Base-by-base conservation (phyloP, 2,888 invertebrate genomes). In the Apantesis nais region DNA sequence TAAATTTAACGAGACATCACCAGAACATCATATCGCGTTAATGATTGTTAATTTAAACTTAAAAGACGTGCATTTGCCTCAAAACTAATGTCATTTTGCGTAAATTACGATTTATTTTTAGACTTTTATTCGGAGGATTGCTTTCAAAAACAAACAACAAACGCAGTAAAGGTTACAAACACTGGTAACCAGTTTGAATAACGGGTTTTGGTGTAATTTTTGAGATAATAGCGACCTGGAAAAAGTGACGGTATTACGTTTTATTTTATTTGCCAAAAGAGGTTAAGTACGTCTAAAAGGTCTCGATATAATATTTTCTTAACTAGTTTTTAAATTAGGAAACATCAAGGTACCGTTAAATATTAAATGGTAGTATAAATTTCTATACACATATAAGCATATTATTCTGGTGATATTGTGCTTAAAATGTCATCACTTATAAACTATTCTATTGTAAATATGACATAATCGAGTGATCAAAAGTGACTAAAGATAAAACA, bases 71-170 rank as follows among this genome's bases (percentile, higher is more conserved):
- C 70, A 22, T 58, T 67, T 68, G 11, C 58, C 58, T 70, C 68
- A 75, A 79, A 74, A 62, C 67, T 74, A 78, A 81, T 83, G 81
- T 79, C 63, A 66, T 84, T 85, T 83, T n/a, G n/a, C 22, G 83
- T 79, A 72, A 71, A 39, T 44, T 78, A 75, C 79, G n/a, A 83
- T 88, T 79, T 84, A 78, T 79, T 78, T 78, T 74, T 72, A 76
- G 74, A 72, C 72, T 79, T 85, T 86, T 82, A 86, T 86, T 87
- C 86, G 86, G 83, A 29, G 44, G 55, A 29, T 55, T 88, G 86
- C 86, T 80, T 85, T 86, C 89, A 88, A 92, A 92, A 91, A 91
- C 91, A 89, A 88, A 90, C 86, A 77, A 88, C 91, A 91, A 91
- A 92, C 90, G 91, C 91, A 90, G 83, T 83, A 86, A 89, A 89